Percentiles rank a stretch among this genome's conserved stretches.
These are phyloP conservation scores for Varanus salvator DNA, from an alignment of 2,113 vertebrate species.

Conservation along the genomic window DNA sequence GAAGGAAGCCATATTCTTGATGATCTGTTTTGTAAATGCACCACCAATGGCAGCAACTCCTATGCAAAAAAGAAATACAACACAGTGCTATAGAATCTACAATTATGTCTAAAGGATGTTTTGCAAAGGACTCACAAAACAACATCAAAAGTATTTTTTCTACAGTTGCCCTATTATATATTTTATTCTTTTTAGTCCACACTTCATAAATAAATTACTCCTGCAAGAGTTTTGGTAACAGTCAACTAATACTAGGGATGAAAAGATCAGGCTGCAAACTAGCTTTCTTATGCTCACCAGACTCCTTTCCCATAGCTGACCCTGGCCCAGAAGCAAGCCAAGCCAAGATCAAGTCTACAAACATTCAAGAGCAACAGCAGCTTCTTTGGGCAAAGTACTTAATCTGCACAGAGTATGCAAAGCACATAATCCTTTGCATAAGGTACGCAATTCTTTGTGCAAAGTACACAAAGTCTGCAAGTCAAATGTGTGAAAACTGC, in stretches of 20 bases:
- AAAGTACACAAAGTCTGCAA: too few relatives aligned
- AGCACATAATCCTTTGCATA: too few relatives aligned
- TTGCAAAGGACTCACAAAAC: slow-evolving; percentile 17
- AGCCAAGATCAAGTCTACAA: too few relatives aligned
- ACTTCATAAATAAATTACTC: background rate
- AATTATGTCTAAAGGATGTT: background rate
- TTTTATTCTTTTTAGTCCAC: background rate
- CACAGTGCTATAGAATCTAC: slow-evolving; percentile 2
- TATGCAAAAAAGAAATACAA: slow-evolving; percentile 66
- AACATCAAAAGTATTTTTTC: slow-evolving; percentile 1
- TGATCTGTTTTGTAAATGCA: slow-evolving; percentile 91
- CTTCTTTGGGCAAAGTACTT: too few relatives aligned
- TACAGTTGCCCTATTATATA: background rate
- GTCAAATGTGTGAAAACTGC: too few relatives aligned
- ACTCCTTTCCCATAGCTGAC: too few relatives aligned
- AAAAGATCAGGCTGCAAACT: too few relatives aligned
- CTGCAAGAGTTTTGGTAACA: background rate
- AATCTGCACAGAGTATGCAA: too few relatives aligned
- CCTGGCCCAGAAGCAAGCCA: too few relatives aligned
- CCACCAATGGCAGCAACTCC: slow-evolving; percentile 93
- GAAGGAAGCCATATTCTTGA: slow-evolving; percentile 91
- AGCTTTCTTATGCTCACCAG: too few relatives aligned
- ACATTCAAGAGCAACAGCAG: too few relatives aligned
- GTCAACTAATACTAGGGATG: background rate
- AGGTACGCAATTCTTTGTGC: too few relatives aligned